phyloP scores from a whole-genome alignment of 2,113 vertebrate genomes.

The Nestor notabilis region DNA sequence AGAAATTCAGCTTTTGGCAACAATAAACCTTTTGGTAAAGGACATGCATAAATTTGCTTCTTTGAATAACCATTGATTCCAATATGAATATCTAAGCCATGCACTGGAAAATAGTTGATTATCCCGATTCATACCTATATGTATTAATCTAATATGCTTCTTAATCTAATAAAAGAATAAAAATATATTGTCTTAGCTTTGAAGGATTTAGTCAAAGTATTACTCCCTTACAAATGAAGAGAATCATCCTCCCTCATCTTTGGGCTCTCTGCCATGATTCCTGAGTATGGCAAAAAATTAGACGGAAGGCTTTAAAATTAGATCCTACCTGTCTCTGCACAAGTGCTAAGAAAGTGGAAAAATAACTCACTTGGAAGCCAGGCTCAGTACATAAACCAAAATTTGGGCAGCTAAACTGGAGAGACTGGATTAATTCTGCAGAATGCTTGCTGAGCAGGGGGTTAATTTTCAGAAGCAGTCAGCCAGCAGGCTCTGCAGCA shows the following conservation, averaged over 20 bases:
- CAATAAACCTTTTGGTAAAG: neutral
- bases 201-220: neutral
- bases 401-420: neutral
- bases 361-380: neutral
- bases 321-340: neutral
- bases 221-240: neutral
- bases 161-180: neutral
- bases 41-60: neutral
- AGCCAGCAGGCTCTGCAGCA: neutral
- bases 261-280: neutral
- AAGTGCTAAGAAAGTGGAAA: constrained; percentile 1
- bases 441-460: neutral
- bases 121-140: neutral
- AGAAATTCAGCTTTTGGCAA: neutral
- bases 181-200: neutral
- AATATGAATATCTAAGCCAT: neutral
- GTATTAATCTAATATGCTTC: neutral
- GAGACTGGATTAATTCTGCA: neutral
- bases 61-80: neutral
- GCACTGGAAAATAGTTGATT: neutral
- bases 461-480: neutral
- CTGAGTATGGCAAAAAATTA: neutral
- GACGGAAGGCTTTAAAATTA: constrained; percentile 1
- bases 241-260: neutral
- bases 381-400: neutral